Evolutionary conservation across 1,140 invertebrate genomes (phyloP), one percentile per base, ranked within the genome.

Genomic region (Brachionus sp.): DNA sequence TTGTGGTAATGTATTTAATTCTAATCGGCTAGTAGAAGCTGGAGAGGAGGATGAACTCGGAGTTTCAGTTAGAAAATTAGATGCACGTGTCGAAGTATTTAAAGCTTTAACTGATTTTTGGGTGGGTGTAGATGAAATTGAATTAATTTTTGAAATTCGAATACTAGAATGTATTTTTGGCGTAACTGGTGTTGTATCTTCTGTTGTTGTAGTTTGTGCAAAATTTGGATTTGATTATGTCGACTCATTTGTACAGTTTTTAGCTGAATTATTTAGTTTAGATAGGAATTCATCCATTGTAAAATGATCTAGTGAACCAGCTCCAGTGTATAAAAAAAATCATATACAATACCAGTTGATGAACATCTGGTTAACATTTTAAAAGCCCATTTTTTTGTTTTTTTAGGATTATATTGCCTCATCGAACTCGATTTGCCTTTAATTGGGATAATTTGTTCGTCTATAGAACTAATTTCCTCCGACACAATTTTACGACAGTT

Each of bases 351-450:
- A 80, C 88, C 88, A 84, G 85, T 85, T 73, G 85, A 57, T 83
- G 84, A 86, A 84, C 86, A 86, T 82, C 87, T 77, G 16, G 86
- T 85, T 84, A 86, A 88, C 84, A 88, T 85, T 86, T 89, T 90
- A 37, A 86, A 88, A 46, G 86, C 87, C 87, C 87, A 88, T 84
- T 88, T 89, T 77, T 88, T 84, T 33, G 88, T 86, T 80, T 88
- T 88, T 44, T 86, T 84, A 77, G 84, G 85, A 66, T 84, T 75
- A 84, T 89, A 88, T 84, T 89, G 88, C 86, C 88, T 88, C 73
- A 88, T 85, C 84, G 85, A 85, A 85, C 86, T 86, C 57, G 57
- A 64, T 83, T 85, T 77, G 84, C 84, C 84, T 86, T 86, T 84
- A 88, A 85, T 85, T 86, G 86, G 46, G 23, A 85, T 86, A 85